Percentiles rank a stretch among this genome's conserved stretches.
phyloP scores from a whole-genome alignment of 2,888 invertebrate genomes.

The Strigamia crassipes region DNA sequence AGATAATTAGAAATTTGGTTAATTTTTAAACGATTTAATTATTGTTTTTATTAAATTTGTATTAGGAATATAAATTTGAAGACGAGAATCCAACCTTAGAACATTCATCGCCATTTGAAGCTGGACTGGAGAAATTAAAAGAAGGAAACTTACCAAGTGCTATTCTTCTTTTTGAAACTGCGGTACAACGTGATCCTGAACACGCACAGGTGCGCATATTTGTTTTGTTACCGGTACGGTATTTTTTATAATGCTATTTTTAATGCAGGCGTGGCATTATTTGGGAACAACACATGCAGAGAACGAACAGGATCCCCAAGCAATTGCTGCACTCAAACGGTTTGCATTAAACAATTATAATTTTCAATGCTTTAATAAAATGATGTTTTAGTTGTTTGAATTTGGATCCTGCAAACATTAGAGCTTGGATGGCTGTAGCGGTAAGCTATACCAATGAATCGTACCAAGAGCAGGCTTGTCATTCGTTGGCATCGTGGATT shows the following conservation, averaged over 20 bases:
- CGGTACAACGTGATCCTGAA: slow-evolving; percentile 79
- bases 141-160: slow-evolving; percentile 93
- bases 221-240: no score
- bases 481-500: slow-evolving; percentile 68
- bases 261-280: slow-evolving; percentile 71
- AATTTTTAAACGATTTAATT: background rate
- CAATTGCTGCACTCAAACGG: slow-evolving; percentile 65
- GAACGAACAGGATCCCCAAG: slow-evolving; percentile 94
- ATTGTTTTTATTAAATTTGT: background rate
- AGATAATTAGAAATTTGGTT: background rate
- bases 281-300: slow-evolving; percentile 93
- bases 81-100: slow-evolving; percentile 85
- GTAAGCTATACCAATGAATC: slow-evolving; percentile 97
- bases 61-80: slow-evolving; percentile 75
- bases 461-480: slow-evolving; percentile 85
- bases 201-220: slow-evolving; percentile 67
- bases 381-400: slow-evolving; percentile 67
- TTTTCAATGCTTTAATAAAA: background rate
- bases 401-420: slow-evolving; percentile 77
- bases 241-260: no score
- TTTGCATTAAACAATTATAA: background rate
- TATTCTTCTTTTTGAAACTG: slow-evolving; percentile 94
- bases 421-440: slow-evolving; percentile 86
- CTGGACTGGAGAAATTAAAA: slow-evolving; percentile 80
- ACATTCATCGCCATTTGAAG: slow-evolving; percentile 76